Conservation (phyloP, 2,797 vertebrate genomes). For the Loriculus beryllinus region DNA sequence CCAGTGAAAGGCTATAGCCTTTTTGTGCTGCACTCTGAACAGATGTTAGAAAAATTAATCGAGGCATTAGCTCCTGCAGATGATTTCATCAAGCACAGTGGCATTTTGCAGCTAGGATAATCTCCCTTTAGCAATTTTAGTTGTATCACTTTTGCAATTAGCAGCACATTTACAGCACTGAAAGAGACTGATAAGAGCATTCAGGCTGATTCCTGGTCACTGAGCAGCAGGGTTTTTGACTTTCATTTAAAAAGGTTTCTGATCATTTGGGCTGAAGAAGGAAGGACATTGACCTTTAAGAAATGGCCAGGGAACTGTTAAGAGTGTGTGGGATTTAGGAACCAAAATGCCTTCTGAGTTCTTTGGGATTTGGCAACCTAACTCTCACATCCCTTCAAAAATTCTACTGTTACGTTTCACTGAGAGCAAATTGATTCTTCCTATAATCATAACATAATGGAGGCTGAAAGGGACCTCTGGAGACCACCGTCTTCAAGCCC, state of each 20-base stretch:
- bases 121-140: slow-evolving; percentile 3
- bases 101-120: slow-evolving; percentile 39
- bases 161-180: background rate
- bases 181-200: background rate
- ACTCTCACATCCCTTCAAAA: background rate
- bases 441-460: background rate
- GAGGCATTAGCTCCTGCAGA: background rate
- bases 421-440: background rate
- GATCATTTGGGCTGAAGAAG: background rate
- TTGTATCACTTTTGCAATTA: slow-evolving; percentile 45
- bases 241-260: background rate
- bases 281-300: background rate
- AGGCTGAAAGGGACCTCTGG: background rate
- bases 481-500: background rate
- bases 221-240: background rate
- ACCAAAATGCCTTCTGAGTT: background rate
- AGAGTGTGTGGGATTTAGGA: background rate
- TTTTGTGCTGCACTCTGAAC: background rate
- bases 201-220: background rate
- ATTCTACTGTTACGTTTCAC: background rate
- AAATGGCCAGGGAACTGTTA: background rate
- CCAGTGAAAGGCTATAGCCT: background rate
- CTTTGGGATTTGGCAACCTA: background rate
- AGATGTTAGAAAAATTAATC: background rate
- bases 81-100: background rate